Percentiles rank a stretch among this genome's conserved stretches.
These are phyloP conservation scores for Aphelenchoides bicaudatus DNA, from an alignment of 2,888 invertebrate genomes.

Conservation along the genomic window DNA sequence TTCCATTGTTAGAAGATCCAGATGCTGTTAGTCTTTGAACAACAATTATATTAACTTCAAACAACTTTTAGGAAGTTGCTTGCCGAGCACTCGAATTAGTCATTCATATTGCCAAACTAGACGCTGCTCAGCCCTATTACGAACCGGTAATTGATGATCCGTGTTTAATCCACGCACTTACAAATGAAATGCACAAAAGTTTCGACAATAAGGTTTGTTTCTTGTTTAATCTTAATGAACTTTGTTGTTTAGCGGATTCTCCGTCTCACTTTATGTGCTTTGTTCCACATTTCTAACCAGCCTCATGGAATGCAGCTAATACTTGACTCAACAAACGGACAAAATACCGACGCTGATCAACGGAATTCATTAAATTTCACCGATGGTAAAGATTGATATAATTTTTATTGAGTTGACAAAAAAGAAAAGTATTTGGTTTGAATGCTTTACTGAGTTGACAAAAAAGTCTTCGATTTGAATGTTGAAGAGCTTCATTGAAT, in stretches of 20 bases:
- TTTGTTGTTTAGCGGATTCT: slow-evolving; percentile 41
- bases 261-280: slow-evolving; percentile 38
- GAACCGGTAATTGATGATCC: slow-evolving; percentile 30
- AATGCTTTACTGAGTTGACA: too few relatives aligned
- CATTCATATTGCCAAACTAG: slow-evolving; percentile 48
- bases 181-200: slow-evolving; percentile 22
- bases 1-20: slow-evolving; percentile 47
- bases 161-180: slow-evolving; percentile 29
- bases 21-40: slow-evolving; percentile 37
- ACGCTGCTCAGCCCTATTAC: slow-evolving; percentile 29
- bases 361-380: too few relatives aligned
- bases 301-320: slow-evolving; percentile 40
- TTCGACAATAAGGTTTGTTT: slow-evolving; percentile 29
- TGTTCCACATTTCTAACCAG: slow-evolving; percentile 48
- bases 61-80: slow-evolving; percentile 39
- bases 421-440: too few relatives aligned
- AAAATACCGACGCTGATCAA: too few relatives aligned
- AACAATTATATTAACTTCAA: background rate
- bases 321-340: slow-evolving; percentile 13
- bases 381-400: too few relatives aligned
- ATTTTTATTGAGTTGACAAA: too few relatives aligned
- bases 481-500: too few relatives aligned
- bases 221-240: background rate
- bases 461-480: too few relatives aligned
- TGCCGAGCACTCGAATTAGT: slow-evolving; percentile 46